Base-by-base conservation (phyloP, 2,888 invertebrate species). In the Lycophotia porphyrea region DNA sequence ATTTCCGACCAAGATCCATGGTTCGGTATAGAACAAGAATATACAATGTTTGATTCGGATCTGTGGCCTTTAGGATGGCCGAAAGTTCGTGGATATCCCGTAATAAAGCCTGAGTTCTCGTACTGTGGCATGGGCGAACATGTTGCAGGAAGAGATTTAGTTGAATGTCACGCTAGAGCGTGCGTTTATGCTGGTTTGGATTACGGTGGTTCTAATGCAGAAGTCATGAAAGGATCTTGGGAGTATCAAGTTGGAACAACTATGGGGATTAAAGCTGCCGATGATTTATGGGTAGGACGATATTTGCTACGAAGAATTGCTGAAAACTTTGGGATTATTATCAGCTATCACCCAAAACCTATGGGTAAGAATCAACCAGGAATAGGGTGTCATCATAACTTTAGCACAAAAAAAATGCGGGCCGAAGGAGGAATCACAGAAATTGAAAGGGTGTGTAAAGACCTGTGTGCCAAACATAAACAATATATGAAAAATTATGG, bases 211-310 rank as follows among this genome's bases (percentile, higher is more conserved):
- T 98, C 98, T 68, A 99, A 99, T 94, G 99, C 99, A n/a, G 99
- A 99, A 96, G 99, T 99, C 44, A 99, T 99, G 99, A 99, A 99
- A 60, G 98, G 99, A 27, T 99, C 99, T 95, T 98, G 98, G 98
- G 98, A 98, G 93, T 98, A 97, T 94, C 98, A 99, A 95, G 98
- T 99, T 24, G 99, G 99, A n/a, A 98, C 99, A 0, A 98, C 98
- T 87, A 97, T 97, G 86, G 99, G 99, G 2, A 98, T 99, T 78
- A 97, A 97, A 71, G 97, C 98, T 84, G 98, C 98, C 1, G 99
- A 99, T 90, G 98, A 99, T 90, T 94, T 99, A 74, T 99, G 99
- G 99, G 96, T 99, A 89, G 97, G 98, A 0, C 97, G 99, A 78
- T 99, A 98, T 94, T 96, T 99, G 79, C 95, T 99, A 67, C 97